Conservation (phyloP, 2,113 vertebrate species). For the Oxyruncus cristatus region DNA sequence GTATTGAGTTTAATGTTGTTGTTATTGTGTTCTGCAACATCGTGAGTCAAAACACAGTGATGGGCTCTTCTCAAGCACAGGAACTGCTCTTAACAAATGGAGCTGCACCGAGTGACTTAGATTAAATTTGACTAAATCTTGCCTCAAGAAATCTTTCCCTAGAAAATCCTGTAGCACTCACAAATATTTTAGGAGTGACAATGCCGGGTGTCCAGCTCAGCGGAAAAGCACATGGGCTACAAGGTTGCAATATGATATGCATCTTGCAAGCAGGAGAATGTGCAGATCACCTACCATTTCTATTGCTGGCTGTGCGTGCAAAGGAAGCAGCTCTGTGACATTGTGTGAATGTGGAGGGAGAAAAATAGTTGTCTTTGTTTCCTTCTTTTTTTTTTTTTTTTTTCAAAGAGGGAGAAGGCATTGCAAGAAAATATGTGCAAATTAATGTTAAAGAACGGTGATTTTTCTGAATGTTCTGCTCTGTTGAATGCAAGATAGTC, state of each 20-base stretch:
- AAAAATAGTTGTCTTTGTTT: not conserved
- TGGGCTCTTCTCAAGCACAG: constrained; percentile 1
- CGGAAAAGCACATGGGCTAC: not conserved
- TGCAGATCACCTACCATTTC: not conserved
- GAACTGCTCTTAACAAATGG: constrained; percentile 42
- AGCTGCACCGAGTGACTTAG: constrained; percentile 12
- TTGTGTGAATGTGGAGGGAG: not conserved
- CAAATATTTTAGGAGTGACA: constrained; percentile 41
- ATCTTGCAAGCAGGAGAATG: not conserved
- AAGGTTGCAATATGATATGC: not conserved
- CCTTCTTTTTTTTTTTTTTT: not conserved
- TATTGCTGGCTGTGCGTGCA: not conserved
- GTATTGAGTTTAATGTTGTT: constrained; percentile 64
- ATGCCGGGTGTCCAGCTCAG: constrained; percentile 31
- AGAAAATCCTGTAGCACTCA: constrained; percentile 59
- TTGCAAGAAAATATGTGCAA: not conserved
- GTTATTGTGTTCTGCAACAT: constrained; percentile 64
- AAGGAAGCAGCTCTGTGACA: not conserved
- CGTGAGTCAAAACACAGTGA: constrained; percentile 25
- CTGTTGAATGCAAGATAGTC: not conserved
- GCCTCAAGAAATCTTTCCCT: constrained; percentile 52
- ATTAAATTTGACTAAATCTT: constrained; percentile 64
- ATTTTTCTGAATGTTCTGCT: not conserved
- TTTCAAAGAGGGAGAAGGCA: not conserved
- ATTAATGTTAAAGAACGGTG: constrained; percentile 11